A percentile compares a stretch with the other conserved stretches of the same genome.
These are phyloP conservation scores for Cydia strobilella DNA, from an alignment of 1,140 invertebrate species.

Conservation along the genomic window DNA sequence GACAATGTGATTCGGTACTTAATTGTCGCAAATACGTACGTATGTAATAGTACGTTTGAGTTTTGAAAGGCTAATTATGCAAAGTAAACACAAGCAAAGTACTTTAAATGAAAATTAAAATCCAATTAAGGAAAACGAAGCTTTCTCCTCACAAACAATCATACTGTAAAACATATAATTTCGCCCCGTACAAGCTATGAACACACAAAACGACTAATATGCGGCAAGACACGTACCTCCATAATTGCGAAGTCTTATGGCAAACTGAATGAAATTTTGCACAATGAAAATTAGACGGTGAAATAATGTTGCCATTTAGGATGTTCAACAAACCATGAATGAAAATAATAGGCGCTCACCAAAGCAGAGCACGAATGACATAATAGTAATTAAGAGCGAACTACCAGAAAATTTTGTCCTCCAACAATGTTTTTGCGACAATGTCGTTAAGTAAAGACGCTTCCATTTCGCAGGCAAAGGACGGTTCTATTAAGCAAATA, in stretches of 20 bases:
- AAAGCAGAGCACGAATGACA: constrained; percentile 56
- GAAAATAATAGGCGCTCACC: constrained; percentile 63
- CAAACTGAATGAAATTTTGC: constrained; percentile 57
- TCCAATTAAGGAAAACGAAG: constrained; percentile 51
- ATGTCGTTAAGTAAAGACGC: constrained; percentile 43
- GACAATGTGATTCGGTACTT: neutral
- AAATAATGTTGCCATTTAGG: constrained; percentile 65
- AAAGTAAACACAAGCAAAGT: constrained; percentile 43
- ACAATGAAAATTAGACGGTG: constrained; percentile 62
- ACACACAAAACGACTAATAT: constrained; percentile 35
- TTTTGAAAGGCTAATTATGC: constrained; percentile 35
- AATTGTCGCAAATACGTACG: constrained; percentile 3
- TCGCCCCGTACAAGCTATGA: constrained; percentile 34
- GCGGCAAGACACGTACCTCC: constrained; percentile 33
- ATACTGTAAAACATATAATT: constrained; percentile 45
- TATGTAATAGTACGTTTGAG: neutral
- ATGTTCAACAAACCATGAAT: constrained; percentile 66
- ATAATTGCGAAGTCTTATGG: constrained; percentile 39
- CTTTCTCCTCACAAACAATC: constrained; percentile 42
- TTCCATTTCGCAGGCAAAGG: constrained; percentile 33
- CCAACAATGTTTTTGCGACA: constrained; percentile 53
- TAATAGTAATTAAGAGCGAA: constrained; percentile 69
- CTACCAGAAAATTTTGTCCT: constrained; percentile 66
- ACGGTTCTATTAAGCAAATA: constrained; percentile 45
- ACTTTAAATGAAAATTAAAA: constrained; percentile 45